Evolutionary conservation across 2,888 invertebrate species (phyloP).

Genomic region (Aphelenchoides bicaudatus): DNA sequence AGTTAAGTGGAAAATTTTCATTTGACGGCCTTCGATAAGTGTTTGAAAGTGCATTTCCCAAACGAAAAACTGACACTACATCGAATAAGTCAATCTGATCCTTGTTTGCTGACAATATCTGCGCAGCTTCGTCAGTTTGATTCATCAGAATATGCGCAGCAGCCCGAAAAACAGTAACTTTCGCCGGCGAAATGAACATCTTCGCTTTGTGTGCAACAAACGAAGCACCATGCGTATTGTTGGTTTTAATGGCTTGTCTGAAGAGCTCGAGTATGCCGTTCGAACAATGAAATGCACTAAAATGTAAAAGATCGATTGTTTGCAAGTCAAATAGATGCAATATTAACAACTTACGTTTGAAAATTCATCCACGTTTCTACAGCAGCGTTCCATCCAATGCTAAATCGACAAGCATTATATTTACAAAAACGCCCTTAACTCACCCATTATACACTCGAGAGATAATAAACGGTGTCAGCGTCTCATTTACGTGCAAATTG

Average conservation of each 20-base stretch:
- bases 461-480: constrained; percentile 39
- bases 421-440: constrained; percentile 9
- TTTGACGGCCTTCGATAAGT: neutral
- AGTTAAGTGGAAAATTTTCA: constrained; percentile 23
- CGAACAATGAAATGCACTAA: constrained; percentile 37
- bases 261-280: constrained; percentile 46
- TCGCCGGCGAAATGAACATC: constrained; percentile 37
- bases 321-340: no score
- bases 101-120: no score
- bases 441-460: constrained; percentile 35
- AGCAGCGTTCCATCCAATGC: constrained; percentile 45
- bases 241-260: constrained; percentile 18
- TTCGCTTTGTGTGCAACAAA: constrained; percentile 45
- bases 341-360: no score
- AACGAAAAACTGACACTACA: constrained; percentile 34
- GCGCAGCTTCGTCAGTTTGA: constrained; percentile 20
- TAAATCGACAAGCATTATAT: constrained; percentile 17
- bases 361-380: constrained; percentile 48
- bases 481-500: constrained; percentile 41
- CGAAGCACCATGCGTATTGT: constrained; percentile 30
- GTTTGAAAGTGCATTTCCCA: constrained; percentile 34
- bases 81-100: constrained; percentile 38
- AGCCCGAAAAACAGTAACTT: constrained; percentile 36
- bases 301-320: no score
- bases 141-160: constrained; percentile 35